phyloP scores from a whole-genome alignment of 2,797 vertebrate genomes.

The Phataginus tetradactyla region DNA sequence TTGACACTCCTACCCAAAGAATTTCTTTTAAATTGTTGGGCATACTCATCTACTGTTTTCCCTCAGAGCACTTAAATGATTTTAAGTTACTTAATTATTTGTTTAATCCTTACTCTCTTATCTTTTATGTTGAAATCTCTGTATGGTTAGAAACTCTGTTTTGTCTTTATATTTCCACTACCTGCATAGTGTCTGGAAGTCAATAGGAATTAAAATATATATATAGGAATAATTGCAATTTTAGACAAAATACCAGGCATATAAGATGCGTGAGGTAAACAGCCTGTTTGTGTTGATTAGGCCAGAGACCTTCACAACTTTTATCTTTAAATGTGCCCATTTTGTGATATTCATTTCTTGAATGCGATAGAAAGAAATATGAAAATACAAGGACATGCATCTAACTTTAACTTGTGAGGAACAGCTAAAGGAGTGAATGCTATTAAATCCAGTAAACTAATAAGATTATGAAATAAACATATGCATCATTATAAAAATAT shows the following conservation, averaged over 20 bases:
- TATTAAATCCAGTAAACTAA: constrained; percentile 9
- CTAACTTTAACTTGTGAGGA: neutral
- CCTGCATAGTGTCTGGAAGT: neutral
- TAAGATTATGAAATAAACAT: neutral
- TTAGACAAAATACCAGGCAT: neutral
- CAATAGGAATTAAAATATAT: neutral
- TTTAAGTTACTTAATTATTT: neutral
- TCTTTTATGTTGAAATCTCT: neutral
- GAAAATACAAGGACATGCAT: neutral
- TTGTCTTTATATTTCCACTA: neutral
- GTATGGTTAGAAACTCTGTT: neutral
- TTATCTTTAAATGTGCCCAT: neutral
- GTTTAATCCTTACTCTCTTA: neutral
- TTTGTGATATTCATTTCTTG: neutral
- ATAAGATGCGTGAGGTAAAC: neutral
- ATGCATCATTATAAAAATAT: neutral
- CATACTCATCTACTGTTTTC: neutral
- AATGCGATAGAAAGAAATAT: neutral
- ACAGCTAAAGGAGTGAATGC: neutral
- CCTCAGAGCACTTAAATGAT: neutral
- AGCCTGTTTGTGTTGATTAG: neutral
- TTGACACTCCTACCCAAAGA: neutral
- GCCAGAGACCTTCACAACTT: neutral
- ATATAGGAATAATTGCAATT: neutral
- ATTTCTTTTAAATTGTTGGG: neutral